A percentile compares a stretch with the other conserved stretches of the same genome.
phyloP scores from a whole-genome alignment of 2,888 invertebrate species.

The Apodemia hepburni region DNA sequence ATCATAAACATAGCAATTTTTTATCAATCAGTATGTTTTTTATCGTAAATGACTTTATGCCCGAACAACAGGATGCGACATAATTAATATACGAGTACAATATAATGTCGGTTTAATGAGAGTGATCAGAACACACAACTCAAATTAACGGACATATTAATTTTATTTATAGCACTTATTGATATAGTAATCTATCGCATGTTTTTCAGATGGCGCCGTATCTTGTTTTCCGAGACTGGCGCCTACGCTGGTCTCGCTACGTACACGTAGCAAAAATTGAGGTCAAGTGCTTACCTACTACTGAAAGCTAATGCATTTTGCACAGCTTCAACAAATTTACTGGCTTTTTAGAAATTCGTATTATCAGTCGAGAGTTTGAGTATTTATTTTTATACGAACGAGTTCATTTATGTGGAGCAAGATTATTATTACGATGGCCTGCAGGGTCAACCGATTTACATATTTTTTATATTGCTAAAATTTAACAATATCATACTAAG shows the following conservation, averaged over 20 bases:
- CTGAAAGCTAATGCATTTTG: background rate
- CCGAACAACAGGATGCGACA: too few relatives aligned
- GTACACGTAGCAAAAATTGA: background rate
- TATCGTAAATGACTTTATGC: too few relatives aligned
- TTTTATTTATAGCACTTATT: background rate
- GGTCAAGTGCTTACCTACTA: conserved; percentile 5
- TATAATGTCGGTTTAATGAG: background rate
- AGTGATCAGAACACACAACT: background rate
- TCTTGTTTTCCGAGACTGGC: background rate
- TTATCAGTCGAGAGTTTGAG: background rate
- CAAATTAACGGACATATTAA: background rate
- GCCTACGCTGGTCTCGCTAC: background rate
- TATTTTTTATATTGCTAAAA: too few relatives aligned
- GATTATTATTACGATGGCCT: too few relatives aligned
- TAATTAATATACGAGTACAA: too few relatives aligned
- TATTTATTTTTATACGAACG: background rate
- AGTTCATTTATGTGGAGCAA: background rate
- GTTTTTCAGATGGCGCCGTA: background rate
- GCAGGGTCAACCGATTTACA: too few relatives aligned
- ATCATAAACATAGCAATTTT: too few relatives aligned
- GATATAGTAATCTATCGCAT: background rate
- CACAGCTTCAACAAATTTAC: background rate
- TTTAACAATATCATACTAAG: too few relatives aligned
- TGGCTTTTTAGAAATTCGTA: background rate
- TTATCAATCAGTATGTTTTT: too few relatives aligned